phyloP scores from a whole-genome alignment of 2,888 invertebrate species.

The Drosophila neutralis region DNA sequence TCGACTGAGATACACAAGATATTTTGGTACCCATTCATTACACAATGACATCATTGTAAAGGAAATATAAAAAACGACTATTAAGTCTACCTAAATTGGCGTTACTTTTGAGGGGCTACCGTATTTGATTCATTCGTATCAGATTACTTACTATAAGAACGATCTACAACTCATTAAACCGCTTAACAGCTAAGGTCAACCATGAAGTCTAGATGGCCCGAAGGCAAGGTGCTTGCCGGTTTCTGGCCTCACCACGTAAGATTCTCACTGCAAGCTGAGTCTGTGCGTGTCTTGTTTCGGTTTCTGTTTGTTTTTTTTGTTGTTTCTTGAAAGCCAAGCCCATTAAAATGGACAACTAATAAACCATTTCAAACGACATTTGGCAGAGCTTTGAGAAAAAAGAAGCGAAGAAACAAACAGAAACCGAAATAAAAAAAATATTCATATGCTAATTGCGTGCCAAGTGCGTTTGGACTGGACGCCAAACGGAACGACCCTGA shows the following conservation, averaged over 20 bases:
- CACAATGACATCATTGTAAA: slow-evolving; percentile 4
- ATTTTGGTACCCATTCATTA: background rate
- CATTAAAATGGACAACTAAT: slow-evolving; percentile 49
- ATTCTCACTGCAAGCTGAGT: slow-evolving; percentile 1
- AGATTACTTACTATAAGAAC: slow-evolving; percentile 31
- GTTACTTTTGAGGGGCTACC: background rate
- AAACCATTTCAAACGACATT: slow-evolving; percentile 64
- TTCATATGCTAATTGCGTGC: slow-evolving; percentile 74
- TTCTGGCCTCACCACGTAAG: background rate
- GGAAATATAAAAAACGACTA: background rate
- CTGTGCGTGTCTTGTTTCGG: slow-evolving; percentile 20
- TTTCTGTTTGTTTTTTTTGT: background rate
- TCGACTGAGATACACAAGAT: background rate
- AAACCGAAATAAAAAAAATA: slow-evolving; percentile 33
- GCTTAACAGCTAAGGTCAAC: slow-evolving; percentile 41
- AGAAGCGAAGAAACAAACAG: slow-evolving; percentile 10
- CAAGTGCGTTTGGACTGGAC: slow-evolving; percentile 60
- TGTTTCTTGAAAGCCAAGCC: slow-evolving; percentile 29
- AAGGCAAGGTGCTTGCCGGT: slow-evolving; percentile 34
- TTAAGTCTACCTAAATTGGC: background rate
- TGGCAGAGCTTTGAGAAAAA: slow-evolving; percentile 31
- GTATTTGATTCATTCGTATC: slow-evolving; percentile 14
- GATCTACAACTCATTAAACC: slow-evolving; percentile 47
- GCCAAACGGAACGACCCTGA: slow-evolving; percentile 68
- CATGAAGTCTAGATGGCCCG: slow-evolving; percentile 13